phyloP scores from a whole-genome alignment of 2,888 invertebrate genomes.

The Cheilosia scutellata region DNA sequence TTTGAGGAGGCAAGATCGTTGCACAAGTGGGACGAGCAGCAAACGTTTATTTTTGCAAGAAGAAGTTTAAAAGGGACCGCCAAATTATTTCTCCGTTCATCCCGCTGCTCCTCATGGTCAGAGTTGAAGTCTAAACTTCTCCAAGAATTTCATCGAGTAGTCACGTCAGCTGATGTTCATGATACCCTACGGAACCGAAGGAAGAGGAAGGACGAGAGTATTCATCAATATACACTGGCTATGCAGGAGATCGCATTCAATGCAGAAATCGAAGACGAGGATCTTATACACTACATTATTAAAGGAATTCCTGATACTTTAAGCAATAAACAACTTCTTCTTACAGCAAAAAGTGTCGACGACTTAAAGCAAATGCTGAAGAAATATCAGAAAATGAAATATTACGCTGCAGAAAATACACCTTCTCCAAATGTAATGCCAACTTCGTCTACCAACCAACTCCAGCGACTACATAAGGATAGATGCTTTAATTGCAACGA shows the following conservation, averaged over 20 bases:
- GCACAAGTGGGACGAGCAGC: constrained; percentile 39
- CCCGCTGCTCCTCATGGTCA: constrained; percentile 37
- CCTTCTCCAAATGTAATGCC: no score
- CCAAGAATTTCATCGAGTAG: constrained; percentile 16
- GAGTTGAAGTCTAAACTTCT: constrained; percentile 33
- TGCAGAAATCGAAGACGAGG: no score
- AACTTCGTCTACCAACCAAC: no score
- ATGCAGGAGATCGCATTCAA: constrained; percentile 48
- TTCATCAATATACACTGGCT: constrained; percentile 43
- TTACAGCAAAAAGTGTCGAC: no score
- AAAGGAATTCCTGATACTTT: no score
- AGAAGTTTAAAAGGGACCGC: constrained; percentile 35
- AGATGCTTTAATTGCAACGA: no score
- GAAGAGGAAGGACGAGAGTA: constrained; percentile 36
- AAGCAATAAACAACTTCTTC: no score
- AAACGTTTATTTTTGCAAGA: constrained; percentile 40
- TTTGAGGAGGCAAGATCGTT: constrained; percentile 45
- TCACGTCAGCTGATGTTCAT: constrained; percentile 41
- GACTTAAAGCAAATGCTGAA: no score
- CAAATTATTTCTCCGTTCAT: constrained; percentile 44
- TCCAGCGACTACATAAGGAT: no score
- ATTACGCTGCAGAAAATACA: no score
- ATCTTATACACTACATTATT: no score
- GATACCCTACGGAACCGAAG: constrained; percentile 30
- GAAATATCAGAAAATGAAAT: no score